phyloP scores from a whole-genome alignment of 2,797 vertebrate species.

The Coilia nasus region DNA sequence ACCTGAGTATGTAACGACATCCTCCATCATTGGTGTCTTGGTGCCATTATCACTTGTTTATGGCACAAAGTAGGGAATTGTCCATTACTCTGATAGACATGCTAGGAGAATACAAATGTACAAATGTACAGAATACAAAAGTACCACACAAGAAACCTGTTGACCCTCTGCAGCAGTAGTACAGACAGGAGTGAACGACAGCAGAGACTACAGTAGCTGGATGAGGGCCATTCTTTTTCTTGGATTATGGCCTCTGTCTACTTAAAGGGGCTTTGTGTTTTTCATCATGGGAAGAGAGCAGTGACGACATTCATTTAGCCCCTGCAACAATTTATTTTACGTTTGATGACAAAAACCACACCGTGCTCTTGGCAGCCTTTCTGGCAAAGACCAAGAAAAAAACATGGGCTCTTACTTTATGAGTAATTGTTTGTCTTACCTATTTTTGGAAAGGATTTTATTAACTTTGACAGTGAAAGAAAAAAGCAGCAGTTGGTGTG shows the following conservation, averaged over 20 bases:
- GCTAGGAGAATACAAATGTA: no score
- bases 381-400: not conserved
- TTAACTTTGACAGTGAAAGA: slow-evolving; percentile 63
- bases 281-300: not conserved
- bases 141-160: not conserved
- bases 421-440: slow-evolving; percentile 62
- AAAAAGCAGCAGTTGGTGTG: slow-evolving; percentile 32
- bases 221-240: not conserved
- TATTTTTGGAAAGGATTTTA: slow-evolving; percentile 62
- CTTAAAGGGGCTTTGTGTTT: slow-evolving; percentile 17
- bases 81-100: not conserved
- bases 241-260: not conserved
- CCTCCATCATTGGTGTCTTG: not conserved
- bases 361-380: not conserved
- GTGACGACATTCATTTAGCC: slow-evolving; percentile 16
- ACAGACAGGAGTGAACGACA: not conserved
- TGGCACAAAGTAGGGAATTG: not conserved
- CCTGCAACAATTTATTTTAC: not conserved
- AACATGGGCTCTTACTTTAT: slow-evolving; percentile 40
- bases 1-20: not conserved
- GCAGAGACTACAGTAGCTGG: slow-evolving; percentile 36
- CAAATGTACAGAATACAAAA: not conserved
- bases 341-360: slow-evolving; percentile 15
- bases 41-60: not conserved
- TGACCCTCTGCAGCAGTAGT: not conserved